Evolutionary conservation across 2,888 invertebrate genomes (phyloP).

Genomic region (Drosophila neotestacea): DNA sequence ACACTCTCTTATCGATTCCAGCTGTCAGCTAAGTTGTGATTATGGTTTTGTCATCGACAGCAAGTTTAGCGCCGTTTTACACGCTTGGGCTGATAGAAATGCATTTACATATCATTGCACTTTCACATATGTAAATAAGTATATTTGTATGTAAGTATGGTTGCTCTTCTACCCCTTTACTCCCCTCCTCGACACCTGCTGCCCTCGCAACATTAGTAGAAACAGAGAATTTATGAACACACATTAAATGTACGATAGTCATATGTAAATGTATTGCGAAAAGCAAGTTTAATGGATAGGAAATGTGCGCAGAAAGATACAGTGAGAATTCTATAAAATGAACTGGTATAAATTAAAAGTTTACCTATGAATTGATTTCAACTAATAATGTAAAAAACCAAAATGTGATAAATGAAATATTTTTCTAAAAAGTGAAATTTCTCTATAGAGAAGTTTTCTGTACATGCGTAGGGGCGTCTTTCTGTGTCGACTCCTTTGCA

Average conservation of each 20-base stretch:
- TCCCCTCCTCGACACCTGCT: constrained; percentile 11
- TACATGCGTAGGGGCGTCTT: not conserved
- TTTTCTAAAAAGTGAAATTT: no score
- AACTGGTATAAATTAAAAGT: no score
- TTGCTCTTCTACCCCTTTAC: constrained; percentile 13
- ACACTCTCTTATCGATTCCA: constrained; percentile 4
- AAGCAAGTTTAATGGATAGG: constrained; percentile 71
- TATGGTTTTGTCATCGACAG: constrained; percentile 22
- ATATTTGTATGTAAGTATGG: constrained; percentile 4
- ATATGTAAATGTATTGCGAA: constrained; percentile 44
- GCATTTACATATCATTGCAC: constrained; percentile 64
- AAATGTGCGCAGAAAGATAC: constrained; percentile 32
- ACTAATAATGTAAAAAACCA: no score
- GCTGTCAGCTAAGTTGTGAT: constrained; percentile 11
- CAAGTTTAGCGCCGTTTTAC: constrained; percentile 23
- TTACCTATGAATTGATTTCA: no score
- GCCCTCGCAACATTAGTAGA: constrained; percentile 33
- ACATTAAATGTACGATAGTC: constrained; percentile 44
- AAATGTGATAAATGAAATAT: no score
- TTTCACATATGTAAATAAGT: constrained; percentile 37
- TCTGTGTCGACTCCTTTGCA: constrained; percentile 12
- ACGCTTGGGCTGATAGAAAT: constrained; percentile 49
- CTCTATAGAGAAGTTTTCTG: not conserved
- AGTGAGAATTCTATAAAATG: not conserved
- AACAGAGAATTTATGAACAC: constrained; percentile 44